phyloP scores from a whole-genome alignment of 2,797 vertebrate genomes.

The Tauraco hartlaubi region DNA sequence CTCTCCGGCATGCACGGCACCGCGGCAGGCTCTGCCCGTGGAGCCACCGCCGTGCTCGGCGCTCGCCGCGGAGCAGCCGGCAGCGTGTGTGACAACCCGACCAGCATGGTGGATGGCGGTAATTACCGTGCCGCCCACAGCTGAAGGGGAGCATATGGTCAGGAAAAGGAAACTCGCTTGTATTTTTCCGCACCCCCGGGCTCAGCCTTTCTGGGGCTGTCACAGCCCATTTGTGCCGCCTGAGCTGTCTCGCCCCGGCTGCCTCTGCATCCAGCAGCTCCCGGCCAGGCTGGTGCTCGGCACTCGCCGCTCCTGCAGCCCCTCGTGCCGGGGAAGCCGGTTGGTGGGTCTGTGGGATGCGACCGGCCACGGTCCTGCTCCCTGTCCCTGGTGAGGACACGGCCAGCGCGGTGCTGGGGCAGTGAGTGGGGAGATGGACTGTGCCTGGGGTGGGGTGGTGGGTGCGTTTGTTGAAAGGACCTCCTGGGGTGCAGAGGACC shows the following conservation, averaged over 20 bases:
- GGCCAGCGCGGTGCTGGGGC: rapidly evolving
- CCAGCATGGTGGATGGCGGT: constrained; percentile 61
- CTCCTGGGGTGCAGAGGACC: not conserved
- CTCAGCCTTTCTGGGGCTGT: constrained; percentile 80
- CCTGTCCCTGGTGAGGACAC: rapidly evolving
- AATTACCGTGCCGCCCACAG: constrained; percentile 73
- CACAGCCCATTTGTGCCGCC: constrained; percentile 79
- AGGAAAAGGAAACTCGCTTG: constrained; percentile 71
- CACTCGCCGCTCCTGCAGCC: not conserved
- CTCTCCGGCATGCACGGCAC: rapidly evolving
- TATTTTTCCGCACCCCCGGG: constrained; percentile 72
- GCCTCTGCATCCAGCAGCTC: constrained; percentile 15
- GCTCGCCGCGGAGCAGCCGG: not conserved
- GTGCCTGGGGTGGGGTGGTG: rapidly evolving
- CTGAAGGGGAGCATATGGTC: constrained; percentile 82
- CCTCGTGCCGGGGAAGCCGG: rapidly evolving
- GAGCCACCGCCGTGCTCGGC: not conserved
- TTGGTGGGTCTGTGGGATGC: not conserved
- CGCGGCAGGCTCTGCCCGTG: not conserved
- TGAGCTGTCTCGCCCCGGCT: constrained; percentile 68
- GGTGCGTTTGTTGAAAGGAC: rapidly evolving
- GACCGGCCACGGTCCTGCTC: rapidly evolving
- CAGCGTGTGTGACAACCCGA: constrained; percentile 60
- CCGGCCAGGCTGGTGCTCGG: not conserved
- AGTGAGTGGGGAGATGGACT: not conserved